These are phyloP conservation scores for Acrocephalus arundinaceus DNA, from an alignment of 2,113 vertebrate genomes.

Conservation along the genomic window DNA sequence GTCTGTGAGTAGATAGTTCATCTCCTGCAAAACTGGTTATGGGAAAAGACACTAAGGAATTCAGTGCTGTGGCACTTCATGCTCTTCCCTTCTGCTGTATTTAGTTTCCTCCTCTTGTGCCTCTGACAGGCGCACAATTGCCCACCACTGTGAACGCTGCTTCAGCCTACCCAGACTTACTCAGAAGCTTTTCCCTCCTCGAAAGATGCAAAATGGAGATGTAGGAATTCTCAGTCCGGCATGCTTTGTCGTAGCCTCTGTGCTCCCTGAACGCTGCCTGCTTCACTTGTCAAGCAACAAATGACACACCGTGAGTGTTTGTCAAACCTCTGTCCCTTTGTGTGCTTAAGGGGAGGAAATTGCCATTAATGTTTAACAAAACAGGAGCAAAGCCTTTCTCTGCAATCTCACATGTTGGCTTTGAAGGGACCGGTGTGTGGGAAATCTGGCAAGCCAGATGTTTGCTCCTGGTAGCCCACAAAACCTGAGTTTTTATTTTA, in stretches of 20 bases:
- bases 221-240: background rate
- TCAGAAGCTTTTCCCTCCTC: background rate
- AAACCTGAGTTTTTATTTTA: background rate
- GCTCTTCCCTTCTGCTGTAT: background rate
- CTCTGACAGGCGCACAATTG: background rate
- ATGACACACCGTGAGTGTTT: background rate
- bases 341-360: constrained; percentile 55
- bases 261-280: background rate
- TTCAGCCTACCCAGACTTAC: constrained; percentile 13
- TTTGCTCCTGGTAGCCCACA: background rate
- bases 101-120: background rate
- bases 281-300: background rate
- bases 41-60: background rate
- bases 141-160: rapidly evolving
- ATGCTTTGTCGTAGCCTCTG: background rate
- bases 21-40: background rate
- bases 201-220: background rate
- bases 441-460: background rate
- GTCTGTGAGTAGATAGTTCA: background rate
- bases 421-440: background rate
- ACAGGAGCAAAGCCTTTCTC: background rate
- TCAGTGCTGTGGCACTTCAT: background rate
- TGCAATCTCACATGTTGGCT: background rate
- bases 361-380: constrained; percentile 55
- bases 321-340: constrained; percentile 43